Evolutionary conservation across 1,140 invertebrate species (phyloP), one percentile per base, ranked within the genome.

Genomic region (Rhizoglyphus robini): DNA sequence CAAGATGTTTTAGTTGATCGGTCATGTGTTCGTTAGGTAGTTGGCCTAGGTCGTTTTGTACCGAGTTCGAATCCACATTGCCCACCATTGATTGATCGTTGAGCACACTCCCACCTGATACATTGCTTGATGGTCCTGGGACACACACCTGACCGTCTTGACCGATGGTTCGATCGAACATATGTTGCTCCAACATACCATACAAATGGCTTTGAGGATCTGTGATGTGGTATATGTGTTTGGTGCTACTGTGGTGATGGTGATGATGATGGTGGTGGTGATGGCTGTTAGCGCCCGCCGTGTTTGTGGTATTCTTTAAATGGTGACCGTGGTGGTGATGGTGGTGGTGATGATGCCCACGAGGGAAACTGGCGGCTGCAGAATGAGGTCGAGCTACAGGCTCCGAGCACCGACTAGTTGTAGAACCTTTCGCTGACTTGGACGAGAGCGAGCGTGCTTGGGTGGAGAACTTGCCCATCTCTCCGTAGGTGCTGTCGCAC

Each of bases 401-500:
- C 34, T 63, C 62, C 15, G 31, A 25, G 15, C 4, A 20, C 20
- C 15, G 48, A 51, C 23, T 51, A 25, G 38, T 70, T 70, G 49
- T 65, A 59, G 36, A 69, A 51, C 11, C 67, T 27, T 51, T 51
- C 8, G n/a, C 48, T 66, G 32, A 69, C 64, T 18, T 67, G 68
- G 18, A 70, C 72, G 48, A 51, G 11, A 51, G 29, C 13, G 48
- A 51, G 29, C 48, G 48, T 20, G 18, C 3, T 41, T 49, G 34
- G 2, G 73, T 71, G 27, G 71, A 71, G 58, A 71, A 68, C 3
- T 63, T 63, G 30, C 69, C 69, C 4, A 63, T 68, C 18, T 68
- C 34, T 41, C 69, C 69, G n/a, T 67, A 70, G 20, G 67, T 60
- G 13, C 71, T 46, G 41, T 23, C 79, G 59, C 86, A n/a, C n/a